Evolutionary conservation across 2,888 invertebrate genomes (phyloP), one percentile per base, ranked within the genome.

Genomic region (Cosmia pyralina): DNA sequence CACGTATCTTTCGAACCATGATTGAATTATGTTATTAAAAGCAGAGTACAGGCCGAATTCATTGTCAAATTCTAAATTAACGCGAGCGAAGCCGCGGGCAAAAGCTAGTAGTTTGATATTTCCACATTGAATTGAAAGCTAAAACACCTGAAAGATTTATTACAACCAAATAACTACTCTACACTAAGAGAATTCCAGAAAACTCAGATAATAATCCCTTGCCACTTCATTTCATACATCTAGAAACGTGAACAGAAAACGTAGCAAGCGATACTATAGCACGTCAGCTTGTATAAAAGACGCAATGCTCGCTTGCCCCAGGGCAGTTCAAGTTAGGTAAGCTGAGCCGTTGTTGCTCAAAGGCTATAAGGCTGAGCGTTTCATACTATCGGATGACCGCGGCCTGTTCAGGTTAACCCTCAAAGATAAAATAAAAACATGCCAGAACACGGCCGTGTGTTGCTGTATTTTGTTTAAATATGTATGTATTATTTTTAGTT

Each of bases 301-400:
- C 60, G 75, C 62, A 67, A 78, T 55, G 69, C 68, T 72, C 13
- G 62, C 69, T 79, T 66, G 80, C 85, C 77, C 53, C 46, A 22
- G 75, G 87, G 75, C 72, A 79, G 71, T 78, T 75, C 71, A 65
- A 69, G 81, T 83, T 69, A n/a, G n/a, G n/a, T n/a, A 72, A 83
- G 81, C 76, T 53, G 63, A 75, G 59, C 72, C 62, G 64, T 48
- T 67, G 67, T 63, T 83, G 71, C 72, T 78, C 78, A 77, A 82
- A 84, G 79, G 82, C 75, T 81, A 72, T 74, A 84, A 75, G 57
- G 78, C 72, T 80, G 72, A 87, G 62, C 81, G 59, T 76, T 86
- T 77, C 53, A 76, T 71, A 70, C 72, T 76, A 87, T 85, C 85
- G 83, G 78, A 87, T 85, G 81, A 73, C 87, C 80, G 66, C 38